Conservation (phyloP, 2,113 vertebrate genomes). For the Aspidoscelis tigris region DNA sequence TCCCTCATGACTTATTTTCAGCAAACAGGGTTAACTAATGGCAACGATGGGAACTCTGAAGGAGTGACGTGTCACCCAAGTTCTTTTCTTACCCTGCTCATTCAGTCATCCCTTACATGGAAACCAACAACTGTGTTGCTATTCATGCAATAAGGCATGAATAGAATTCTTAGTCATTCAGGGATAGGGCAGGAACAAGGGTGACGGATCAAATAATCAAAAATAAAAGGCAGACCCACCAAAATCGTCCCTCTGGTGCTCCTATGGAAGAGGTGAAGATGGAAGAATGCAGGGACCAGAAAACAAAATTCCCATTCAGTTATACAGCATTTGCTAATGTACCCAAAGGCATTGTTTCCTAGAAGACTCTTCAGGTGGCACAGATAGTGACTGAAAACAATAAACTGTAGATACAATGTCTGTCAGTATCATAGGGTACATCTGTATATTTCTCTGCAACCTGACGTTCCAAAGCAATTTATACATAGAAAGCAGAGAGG, state of each 20-base stretch:
- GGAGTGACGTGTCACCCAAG: background rate
- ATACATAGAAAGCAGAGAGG: too few relatives aligned
- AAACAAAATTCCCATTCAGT: background rate
- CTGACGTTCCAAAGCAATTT: too few relatives aligned
- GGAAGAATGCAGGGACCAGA: background rate
- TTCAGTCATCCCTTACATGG: background rate
- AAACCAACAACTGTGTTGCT: background rate
- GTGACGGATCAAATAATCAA: background rate
- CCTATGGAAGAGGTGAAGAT: background rate
- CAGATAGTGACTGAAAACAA: background rate
- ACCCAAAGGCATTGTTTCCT: background rate
- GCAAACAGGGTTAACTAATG: background rate
- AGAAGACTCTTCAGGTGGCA: background rate
- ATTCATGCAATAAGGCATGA: conserved; percentile 2
- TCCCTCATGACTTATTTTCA: background rate
- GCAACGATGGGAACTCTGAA: background rate
- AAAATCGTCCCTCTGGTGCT: background rate
- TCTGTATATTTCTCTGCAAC: too few relatives aligned
- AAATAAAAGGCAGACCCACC: background rate
- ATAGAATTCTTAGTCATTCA: background rate
- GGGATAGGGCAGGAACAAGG: background rate
- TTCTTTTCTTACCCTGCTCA: background rate
- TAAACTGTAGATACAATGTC: background rate
- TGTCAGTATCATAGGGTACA: background rate
- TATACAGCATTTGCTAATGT: background rate